Percentiles rank a stretch among this genome's conserved stretches.
phyloP scores from a whole-genome alignment of 2,113 vertebrate genomes.

The Leuciscus idus region DNA sequence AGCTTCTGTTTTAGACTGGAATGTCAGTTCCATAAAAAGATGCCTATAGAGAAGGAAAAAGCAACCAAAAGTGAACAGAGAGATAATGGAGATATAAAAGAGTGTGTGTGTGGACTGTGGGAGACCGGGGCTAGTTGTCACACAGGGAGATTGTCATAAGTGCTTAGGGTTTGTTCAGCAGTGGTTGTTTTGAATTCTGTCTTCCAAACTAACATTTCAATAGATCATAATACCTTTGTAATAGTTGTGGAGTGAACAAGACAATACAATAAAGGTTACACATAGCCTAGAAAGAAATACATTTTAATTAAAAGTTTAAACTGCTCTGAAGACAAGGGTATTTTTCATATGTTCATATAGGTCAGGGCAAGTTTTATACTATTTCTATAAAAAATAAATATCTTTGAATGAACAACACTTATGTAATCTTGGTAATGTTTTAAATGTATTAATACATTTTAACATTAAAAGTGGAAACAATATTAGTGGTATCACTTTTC shows the following conservation, averaged over 20 bases:
- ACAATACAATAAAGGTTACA: background rate
- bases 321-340: background rate
- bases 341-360: background rate
- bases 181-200: background rate
- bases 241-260: background rate
- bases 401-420: background rate
- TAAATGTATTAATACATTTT: background rate
- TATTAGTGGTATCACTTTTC: no score
- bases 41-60: conserved; percentile 58
- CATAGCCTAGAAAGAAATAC: background rate
- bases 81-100: conserved; percentile 39
- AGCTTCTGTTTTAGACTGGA: conserved; percentile 80
- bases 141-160: background rate
- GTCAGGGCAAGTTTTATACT: background rate
- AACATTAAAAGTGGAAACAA: background rate
- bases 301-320: background rate
- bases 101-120: background rate
- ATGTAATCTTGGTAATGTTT: background rate
- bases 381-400: background rate
- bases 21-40: conserved; percentile 81
- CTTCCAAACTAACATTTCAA: background rate
- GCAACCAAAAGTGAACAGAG: conserved; percentile 24
- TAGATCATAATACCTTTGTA: background rate
- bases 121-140: background rate
- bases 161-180: background rate